Base-by-base conservation (phyloP, 2,797 vertebrate genomes). In the Chiloscyllium punctatum region DNA sequence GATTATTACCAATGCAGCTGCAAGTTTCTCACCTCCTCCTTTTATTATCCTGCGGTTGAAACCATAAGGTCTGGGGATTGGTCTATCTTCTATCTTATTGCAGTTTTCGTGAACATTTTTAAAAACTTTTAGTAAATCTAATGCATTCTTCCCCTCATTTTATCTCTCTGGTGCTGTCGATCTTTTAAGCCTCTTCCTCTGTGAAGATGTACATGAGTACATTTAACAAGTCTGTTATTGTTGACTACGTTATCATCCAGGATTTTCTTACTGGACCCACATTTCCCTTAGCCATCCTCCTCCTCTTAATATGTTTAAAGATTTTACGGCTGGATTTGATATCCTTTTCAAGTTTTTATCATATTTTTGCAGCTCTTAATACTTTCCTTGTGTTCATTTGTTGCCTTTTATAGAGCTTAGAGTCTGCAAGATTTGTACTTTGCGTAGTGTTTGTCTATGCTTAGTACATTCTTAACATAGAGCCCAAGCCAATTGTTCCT, bases 321-420 rank as follows among this genome's bases (percentile, higher is more conserved):
- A 23, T 69, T 92, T 69, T 92, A 92, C 21, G 4, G 37, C 37
- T 69, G 23, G n/a, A 42, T 21, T 69, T 37, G 18, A 66, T 37
- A 91, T 68, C 18, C 88, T 33, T n/a, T 92, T 66, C 21, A 92
- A 69, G 62, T 37, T 23, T 68, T 92, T 69, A 69, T 42, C 90
- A 92, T 37, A 25, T n/a, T 92, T 42, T 68, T 69, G 90, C 37
- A 11, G 62, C 53, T 69, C n/a, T 92, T 69, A 92, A 69, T 69
- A 92, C 37, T 37, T 92, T 69, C 90, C 66, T 69, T 92, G 62
- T 92, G 66, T 92, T n/a, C 86, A 6, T 68, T 88, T 68, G 62
- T 92, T 92, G 62, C 57, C 27, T 92, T 92, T 92, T 92, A 69
- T 92, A 37, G 66, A 62, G 42, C 37, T 92, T 66, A 66, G 18